phyloP scores from a whole-genome alignment of 2,888 invertebrate genomes.

The Leptogaster cylindrica region DNA sequence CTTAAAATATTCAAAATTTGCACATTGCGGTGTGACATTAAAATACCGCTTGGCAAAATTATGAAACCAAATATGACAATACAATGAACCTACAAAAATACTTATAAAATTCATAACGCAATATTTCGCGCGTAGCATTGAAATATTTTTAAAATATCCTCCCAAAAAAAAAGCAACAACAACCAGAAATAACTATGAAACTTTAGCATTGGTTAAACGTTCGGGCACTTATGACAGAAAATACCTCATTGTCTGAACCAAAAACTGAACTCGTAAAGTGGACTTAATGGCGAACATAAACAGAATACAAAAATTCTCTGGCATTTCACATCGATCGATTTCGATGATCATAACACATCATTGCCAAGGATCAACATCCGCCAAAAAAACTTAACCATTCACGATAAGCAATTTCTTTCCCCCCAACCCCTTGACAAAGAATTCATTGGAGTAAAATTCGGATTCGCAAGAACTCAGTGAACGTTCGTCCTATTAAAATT shows the following conservation, averaged over 20 bases:
- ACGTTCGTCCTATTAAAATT: constrained; percentile 46
- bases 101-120: constrained; percentile 44
- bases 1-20: constrained; percentile 46
- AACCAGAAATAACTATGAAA: too few species aligned
- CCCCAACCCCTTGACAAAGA: too few species aligned
- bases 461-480: constrained; percentile 30
- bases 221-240: constrained; percentile 41
- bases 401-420: constrained; percentile 33
- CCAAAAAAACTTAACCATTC: constrained; percentile 10
- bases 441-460: constrained; percentile 43
- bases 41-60: constrained; percentile 40
- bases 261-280: constrained; percentile 46
- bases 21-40: constrained; percentile 47
- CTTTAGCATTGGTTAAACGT: too few species aligned
- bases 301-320: constrained; percentile 40
- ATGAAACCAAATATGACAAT: constrained; percentile 19
- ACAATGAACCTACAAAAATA: constrained; percentile 22
- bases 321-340: constrained; percentile 23
- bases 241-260: constrained; percentile 42
- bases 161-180: constrained; percentile 1
- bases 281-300: constrained; percentile 44
- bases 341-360: constrained; percentile 35
- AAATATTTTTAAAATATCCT: constrained; percentile 2
- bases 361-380: constrained; percentile 16
- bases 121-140: constrained; percentile 43